Base-by-base conservation (phyloP, 2,113 vertebrate species). In the Atrichornis clamosus region DNA sequence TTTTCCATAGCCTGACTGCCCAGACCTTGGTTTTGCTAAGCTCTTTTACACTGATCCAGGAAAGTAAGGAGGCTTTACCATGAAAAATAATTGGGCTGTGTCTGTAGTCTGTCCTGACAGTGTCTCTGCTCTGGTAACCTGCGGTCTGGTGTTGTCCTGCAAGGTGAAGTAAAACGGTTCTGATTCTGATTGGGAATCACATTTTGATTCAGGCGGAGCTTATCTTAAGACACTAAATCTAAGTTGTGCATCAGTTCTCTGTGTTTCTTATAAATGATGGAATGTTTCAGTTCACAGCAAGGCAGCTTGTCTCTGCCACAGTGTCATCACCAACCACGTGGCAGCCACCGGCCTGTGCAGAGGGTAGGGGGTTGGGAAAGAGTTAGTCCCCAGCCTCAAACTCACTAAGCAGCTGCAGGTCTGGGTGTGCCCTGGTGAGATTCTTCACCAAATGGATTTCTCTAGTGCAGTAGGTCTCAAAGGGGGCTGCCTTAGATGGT, bases 261-360 rank as follows among this genome's bases (percentile, higher is more conserved):
- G 22, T 52, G 23, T 70, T 90, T 80, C 16, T 72, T 64, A 7
- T 26, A 90, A 73, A 28, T 20, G 47, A 37, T 15, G 17, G 53
- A 42, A 7, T 93, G 49, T 92, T 90, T 87, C 24, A 39, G 37
- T 84, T 67, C 32, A 44, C 32, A 87, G 55, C 84, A 67, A 68
- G 74, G 47, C 69, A 73, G 23, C 60, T 91, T 72, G 37, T 67
- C 44, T n/a, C 35, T 44, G 32, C 44, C 19, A 6, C 39, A 52
- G 47, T 8, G 27, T 13, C 10, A 50, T 41, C 47, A 65, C 35
- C 1, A 1, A 9, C 55, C 3, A 0, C 37, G 24, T 15, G 42
- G 83, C 78, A 81, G 64, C 35, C 44, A 2, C 23, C 18, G 50
- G 56, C 55, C 65, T 69, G 37, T 15, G 44, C 39, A 32, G 73